Evolutionary conservation across 2,797 vertebrate genomes (phyloP).

Genomic region (Phaenicophaeus curvirostris): DNA sequence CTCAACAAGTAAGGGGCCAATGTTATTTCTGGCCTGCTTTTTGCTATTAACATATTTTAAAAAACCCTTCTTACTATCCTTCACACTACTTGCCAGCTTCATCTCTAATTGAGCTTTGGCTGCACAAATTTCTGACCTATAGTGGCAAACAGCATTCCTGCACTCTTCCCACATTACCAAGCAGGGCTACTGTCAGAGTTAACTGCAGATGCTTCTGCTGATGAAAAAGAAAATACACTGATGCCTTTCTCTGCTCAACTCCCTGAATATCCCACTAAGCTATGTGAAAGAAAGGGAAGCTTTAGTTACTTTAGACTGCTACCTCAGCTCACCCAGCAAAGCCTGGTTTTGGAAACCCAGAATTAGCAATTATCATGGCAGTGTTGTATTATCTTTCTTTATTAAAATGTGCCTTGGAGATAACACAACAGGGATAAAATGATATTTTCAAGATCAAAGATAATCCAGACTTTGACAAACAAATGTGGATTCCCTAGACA

Average conservation of each 20-base stretch:
- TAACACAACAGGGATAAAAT: background rate
- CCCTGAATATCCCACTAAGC: background rate
- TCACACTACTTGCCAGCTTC: too few species aligned
- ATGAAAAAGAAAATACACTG: background rate
- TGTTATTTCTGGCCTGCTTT: too few species aligned
- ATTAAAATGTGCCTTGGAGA: background rate
- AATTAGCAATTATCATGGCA: background rate
- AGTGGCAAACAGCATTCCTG: too few species aligned
- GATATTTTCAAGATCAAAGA: background rate
- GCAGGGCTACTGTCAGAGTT: background rate
- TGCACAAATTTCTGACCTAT: too few species aligned
- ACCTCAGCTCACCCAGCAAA: background rate
- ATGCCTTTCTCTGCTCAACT: background rate
- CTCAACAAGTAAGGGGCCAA: too few species aligned
- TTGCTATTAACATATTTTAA: too few species aligned
- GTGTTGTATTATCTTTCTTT: background rate
- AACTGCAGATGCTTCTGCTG: background rate
- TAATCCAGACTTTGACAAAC: background rate
- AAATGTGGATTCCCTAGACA: background rate
- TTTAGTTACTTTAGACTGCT: background rate
- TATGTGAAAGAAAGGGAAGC: background rate
- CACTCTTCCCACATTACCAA: background rate
- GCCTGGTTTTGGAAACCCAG: background rate
- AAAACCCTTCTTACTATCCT: too few species aligned
- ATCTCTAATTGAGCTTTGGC: too few species aligned